Evolutionary conservation across 2,113 vertebrate species (phyloP).

Genomic region (Marmota monax): DNA sequence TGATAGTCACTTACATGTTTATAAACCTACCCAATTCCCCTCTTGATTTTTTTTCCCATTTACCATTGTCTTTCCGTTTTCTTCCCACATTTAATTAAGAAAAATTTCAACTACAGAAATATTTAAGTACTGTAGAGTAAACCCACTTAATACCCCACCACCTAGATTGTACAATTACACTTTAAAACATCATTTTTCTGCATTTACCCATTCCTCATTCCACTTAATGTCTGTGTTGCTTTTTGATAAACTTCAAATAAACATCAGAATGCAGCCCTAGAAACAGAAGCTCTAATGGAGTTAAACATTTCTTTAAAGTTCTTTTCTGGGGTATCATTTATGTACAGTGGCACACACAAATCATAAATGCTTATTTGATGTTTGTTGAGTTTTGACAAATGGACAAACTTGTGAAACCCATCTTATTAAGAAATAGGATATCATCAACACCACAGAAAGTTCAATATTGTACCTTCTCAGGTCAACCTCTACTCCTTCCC

Average conservation of each 20-base stretch:
- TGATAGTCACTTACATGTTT: neutral
- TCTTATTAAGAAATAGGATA: neutral
- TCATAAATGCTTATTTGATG: neutral
- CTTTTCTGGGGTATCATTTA: neutral
- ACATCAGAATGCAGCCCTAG: neutral
- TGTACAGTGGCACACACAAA: neutral
- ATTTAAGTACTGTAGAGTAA: neutral
- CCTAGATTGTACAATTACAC: neutral
- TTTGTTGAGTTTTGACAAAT: neutral
- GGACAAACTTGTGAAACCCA: neutral
- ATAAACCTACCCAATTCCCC: neutral
- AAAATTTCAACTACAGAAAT: neutral
- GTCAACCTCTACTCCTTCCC: neutral
- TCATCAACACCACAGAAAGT: neutral
- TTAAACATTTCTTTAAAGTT: neutral
- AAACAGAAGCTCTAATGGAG: neutral
- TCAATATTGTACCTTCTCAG: neutral
- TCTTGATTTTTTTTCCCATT: neutral
- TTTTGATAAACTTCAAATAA: neutral
- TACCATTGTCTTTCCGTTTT: neutral
- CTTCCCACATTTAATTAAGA: neutral
- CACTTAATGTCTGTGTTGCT: neutral
- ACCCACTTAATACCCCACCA: neutral
- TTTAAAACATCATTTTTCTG: neutral
- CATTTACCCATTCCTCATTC: neutral